Conservation (phyloP, 2,888 invertebrate species). For the Dasypogon diadema region DNA sequence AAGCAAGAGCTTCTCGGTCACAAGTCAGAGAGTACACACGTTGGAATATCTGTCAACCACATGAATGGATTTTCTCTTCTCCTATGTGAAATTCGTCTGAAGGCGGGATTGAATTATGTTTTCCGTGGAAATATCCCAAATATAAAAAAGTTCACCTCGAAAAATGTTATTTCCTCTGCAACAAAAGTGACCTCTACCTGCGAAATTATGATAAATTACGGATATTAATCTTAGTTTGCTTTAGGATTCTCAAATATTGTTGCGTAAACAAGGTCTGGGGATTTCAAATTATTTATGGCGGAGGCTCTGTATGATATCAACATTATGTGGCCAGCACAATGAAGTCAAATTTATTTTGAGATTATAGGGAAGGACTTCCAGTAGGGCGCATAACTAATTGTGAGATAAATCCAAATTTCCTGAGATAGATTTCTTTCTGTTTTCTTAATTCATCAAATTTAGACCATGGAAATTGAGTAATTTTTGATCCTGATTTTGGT, state of each 20-base stretch:
- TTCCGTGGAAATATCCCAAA: neutral
- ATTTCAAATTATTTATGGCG: slow-evolving; percentile 26
- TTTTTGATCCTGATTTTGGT: too few species aligned
- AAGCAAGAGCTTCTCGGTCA: too few species aligned
- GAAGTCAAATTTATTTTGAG: slow-evolving; percentile 37
- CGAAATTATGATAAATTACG: slow-evolving; percentile 31
- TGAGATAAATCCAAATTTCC: too few species aligned
- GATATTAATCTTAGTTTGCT: slow-evolving; percentile 29
- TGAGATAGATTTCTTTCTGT: too few species aligned
- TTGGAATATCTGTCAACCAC: too few species aligned
- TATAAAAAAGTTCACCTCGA: neutral
- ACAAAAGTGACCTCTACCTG: slow-evolving; percentile 14
- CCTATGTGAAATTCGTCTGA: too few species aligned
- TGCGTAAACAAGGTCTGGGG: slow-evolving; percentile 7
- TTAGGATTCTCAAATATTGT: neutral
- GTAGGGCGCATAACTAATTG: neutral
- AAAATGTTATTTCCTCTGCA: neutral
- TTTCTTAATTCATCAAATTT: too few species aligned
- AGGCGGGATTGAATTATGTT: too few species aligned
- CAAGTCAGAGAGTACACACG: too few species aligned
- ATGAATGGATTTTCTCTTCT: too few species aligned
- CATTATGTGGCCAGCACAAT: slow-evolving; percentile 20
- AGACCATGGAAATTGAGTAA: too few species aligned
- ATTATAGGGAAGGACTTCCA: slow-evolving; percentile 2
- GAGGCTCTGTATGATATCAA: slow-evolving; percentile 31